Evolutionary conservation across 2,797 vertebrate genomes (phyloP).

Genomic region (Notoglanidium macrostoma): DNA sequence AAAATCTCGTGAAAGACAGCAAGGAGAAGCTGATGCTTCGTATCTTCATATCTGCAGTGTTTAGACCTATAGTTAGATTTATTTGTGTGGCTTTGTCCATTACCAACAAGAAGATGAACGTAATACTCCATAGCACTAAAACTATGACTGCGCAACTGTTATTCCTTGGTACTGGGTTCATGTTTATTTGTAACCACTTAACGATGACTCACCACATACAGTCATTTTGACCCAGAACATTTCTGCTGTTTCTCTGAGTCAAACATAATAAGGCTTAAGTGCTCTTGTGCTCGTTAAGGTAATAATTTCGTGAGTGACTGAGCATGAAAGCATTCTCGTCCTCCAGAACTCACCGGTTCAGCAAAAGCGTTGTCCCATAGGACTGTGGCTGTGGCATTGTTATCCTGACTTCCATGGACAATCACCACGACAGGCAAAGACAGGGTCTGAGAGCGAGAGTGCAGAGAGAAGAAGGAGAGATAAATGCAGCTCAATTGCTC

Average conservation of each 20-base stretch:
- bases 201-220: constrained; percentile 12
- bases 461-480: not conserved
- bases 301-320: constrained; percentile 25
- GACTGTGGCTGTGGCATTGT: constrained; percentile 93
- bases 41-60: not conserved
- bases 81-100: not conserved
- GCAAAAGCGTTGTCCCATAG: constrained; percentile 98
- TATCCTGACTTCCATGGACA: constrained; percentile 95
- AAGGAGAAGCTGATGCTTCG: too few relatives aligned
- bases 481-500: not conserved
- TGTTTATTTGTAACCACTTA: constrained; percentile 35
- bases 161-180: constrained; percentile 1
- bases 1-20: not conserved
- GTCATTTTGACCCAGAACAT: constrained; percentile 46
- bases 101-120: not conserved
- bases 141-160: not conserved
- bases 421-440: constrained; percentile 96
- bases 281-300: not conserved
- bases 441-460: constrained; percentile 76
- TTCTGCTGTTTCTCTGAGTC: constrained; percentile 25
- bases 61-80: too few relatives aligned
- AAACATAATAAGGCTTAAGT: constrained; percentile 23
- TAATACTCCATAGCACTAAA: not conserved
- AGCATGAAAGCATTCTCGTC: not conserved
- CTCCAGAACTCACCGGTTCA: constrained; percentile 83